Percentiles rank a stretch among this genome's conserved stretches.
These are phyloP conservation scores for Xanthia togata DNA, from an alignment of 2,888 invertebrate species.

Conservation along the genomic window DNA sequence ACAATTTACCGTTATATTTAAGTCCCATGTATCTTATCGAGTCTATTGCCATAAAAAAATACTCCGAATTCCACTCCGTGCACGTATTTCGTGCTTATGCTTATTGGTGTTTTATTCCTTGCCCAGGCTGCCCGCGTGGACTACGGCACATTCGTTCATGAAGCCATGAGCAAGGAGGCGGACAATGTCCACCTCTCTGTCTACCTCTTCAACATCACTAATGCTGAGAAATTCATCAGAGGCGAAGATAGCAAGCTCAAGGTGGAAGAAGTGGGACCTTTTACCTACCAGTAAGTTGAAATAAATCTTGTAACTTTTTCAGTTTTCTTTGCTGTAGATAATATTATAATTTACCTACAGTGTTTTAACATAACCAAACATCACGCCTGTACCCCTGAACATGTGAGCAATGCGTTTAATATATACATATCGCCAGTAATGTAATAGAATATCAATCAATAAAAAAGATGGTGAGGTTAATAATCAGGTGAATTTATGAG, in stretches of 20 bases:
- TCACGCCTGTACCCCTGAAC: background rate
- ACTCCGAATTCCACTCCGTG: background rate
- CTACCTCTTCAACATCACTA: conserved; percentile 95
- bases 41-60: no score
- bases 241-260: conserved; percentile 92
- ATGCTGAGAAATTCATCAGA: conserved; percentile 92
- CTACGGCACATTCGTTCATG: conserved; percentile 90
- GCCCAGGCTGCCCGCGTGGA: conserved; percentile 80
- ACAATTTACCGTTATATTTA: no score
- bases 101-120: background rate
- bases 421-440: no score
- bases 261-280: conserved; percentile 94
- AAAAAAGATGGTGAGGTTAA: no score
- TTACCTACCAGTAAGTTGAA: conserved; percentile 93
- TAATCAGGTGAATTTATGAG: no score
- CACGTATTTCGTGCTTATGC: background rate
- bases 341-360: no score
- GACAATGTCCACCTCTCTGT: conserved; percentile 92
- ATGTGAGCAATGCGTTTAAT: no score
- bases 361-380: no score
- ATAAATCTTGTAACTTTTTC: background rate
- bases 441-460: no score
- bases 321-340: no score
- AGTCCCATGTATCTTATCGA: no score
- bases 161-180: conserved; percentile 92